Conservation (phyloP, 35 echinoderm and acorn worm species). For the Heliocidaris tuberculata region DNA sequence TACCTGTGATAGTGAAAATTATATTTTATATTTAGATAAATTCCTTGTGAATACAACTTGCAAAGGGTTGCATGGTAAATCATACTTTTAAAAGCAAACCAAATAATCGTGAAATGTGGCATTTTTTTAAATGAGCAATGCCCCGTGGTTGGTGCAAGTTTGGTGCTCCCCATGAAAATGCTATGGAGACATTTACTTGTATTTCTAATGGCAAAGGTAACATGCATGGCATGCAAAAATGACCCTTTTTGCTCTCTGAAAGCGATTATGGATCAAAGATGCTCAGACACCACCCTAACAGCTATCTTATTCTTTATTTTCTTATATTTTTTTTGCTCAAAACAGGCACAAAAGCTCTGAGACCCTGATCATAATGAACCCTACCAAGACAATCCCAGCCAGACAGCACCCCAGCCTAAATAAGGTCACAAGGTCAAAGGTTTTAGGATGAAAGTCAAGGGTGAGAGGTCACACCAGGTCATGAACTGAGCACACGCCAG, state of each 20-base stretch:
- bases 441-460: conserved; percentile 38
- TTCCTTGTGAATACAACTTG: background rate
- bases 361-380: background rate
- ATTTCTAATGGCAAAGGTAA: background rate
- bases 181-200: background rate
- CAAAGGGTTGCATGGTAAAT: too few species aligned
- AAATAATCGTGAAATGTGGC: background rate
- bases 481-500: conserved; percentile 38
- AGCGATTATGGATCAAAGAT: background rate
- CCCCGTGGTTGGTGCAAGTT: background rate
- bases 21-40: background rate
- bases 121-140: background rate
- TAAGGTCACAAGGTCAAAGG: conserved; percentile 51
- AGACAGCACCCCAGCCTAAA: conserved; percentile 26
- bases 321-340: conserved; percentile 29
- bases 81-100: background rate
- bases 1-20: background rate
- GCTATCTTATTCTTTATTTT: conserved; percentile 22
- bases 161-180: background rate
- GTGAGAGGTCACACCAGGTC: conserved; percentile 46
- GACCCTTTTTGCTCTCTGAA: background rate
- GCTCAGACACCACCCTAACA: background rate
- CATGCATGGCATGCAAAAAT: conserved; percentile 15
- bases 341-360: conserved; percentile 45
- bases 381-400: conserved; percentile 32